Conservation (phyloP, 2,113 vertebrate genomes). For the Athene noctua region DNA sequence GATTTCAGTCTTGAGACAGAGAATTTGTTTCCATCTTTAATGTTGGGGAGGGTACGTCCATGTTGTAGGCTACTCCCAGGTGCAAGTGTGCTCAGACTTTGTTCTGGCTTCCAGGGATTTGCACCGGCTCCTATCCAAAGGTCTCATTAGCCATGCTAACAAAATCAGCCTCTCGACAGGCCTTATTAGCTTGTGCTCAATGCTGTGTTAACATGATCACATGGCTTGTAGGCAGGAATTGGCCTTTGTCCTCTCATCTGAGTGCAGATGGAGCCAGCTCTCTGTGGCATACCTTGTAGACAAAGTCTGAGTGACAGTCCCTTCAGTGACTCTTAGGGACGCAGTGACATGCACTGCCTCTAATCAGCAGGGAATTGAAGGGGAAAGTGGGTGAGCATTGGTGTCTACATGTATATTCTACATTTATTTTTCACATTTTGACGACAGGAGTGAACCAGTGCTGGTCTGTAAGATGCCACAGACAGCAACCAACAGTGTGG, state of each 20-base stretch:
- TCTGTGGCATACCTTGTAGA: not conserved
- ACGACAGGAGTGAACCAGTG: too few species aligned
- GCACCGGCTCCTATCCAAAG: not conserved
- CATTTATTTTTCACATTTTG: not conserved
- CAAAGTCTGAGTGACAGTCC: not conserved
- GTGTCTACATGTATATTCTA: not conserved
- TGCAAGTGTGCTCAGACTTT: not conserved
- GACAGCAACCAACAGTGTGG: not conserved
- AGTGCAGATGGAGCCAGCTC: not conserved
- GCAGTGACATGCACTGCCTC: rapidly evolving
- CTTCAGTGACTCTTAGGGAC: not conserved
- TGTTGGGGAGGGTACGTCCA: not conserved
- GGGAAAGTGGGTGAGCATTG: not conserved
- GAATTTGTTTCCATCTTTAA: not conserved
- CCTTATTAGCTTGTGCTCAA: not conserved
- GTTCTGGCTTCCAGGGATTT: not conserved
- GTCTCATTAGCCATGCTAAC: not conserved
- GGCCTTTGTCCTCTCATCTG: not conserved
- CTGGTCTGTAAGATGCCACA: not conserved
- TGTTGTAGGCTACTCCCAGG: rapidly evolving
- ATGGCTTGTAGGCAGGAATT: not conserved
- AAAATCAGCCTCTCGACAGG: not conserved
- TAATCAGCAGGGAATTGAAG: not conserved
- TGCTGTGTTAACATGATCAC: not conserved
- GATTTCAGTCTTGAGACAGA: not conserved